These are phyloP conservation scores for Microtus montanus DNA, from an alignment of 2,113 vertebrate genomes.

Conservation along the genomic window DNA sequence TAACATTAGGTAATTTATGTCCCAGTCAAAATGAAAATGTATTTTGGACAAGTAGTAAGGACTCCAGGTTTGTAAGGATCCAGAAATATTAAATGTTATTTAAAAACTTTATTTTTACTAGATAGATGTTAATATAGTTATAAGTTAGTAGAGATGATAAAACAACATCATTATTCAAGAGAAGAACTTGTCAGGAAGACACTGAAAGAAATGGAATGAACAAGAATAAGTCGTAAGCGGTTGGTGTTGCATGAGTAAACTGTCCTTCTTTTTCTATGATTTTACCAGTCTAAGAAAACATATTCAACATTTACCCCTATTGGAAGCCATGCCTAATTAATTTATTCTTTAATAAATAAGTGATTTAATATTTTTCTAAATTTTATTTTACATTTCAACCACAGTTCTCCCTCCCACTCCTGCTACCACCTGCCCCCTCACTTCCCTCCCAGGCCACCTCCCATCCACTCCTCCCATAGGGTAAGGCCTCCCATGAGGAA, in stretches of 20 bases:
- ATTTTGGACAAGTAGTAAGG: not conserved
- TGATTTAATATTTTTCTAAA: no score
- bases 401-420: no score
- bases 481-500: no score
- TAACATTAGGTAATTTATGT: not conserved
- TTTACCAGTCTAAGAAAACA: not conserved
- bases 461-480: no score
- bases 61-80: not conserved
- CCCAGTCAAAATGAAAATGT: not conserved
- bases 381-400: no score
- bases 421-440: no score
- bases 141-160: not conserved
- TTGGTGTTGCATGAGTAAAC: not conserved
- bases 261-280: not conserved
- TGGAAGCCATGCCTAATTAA: no score
- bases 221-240: not conserved
- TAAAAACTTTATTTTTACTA: not conserved
- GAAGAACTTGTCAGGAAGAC: not conserved
- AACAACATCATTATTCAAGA: not conserved
- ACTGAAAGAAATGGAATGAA: not conserved
- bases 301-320: not conserved
- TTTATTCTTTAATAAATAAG: no score
- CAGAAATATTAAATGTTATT: not conserved
- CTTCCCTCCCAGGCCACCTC: no score
- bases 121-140: not conserved